Conservation (phyloP, 1,140 invertebrate species). For the Campodea augens region DNA sequence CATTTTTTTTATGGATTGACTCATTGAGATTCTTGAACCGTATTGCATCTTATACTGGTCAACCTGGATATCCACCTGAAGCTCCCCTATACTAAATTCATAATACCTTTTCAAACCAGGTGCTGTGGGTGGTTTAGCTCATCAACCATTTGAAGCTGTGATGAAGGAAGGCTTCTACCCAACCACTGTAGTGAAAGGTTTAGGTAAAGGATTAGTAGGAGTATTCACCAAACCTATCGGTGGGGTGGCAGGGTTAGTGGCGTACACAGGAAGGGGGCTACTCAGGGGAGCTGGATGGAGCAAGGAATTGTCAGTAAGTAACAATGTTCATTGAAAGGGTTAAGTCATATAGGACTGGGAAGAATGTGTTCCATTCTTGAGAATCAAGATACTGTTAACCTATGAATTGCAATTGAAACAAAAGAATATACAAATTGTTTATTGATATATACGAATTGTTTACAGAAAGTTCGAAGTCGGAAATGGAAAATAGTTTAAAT, state of each 20-base stretch:
- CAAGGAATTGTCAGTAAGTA: conserved; percentile 9
- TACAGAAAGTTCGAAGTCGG: too few relatives aligned
- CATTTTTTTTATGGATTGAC: neutral
- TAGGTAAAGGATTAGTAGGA: conserved; percentile 63
- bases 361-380: too few relatives aligned
- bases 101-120: conserved; percentile 25
- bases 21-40: conserved; percentile 2
- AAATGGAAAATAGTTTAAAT: too few relatives aligned
- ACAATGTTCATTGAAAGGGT: too few relatives aligned
- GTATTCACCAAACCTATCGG: conserved; percentile 70
- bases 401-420: too few relatives aligned
- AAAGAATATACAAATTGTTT: too few relatives aligned
- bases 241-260: conserved; percentile 80
- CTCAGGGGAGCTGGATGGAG: conserved; percentile 61
- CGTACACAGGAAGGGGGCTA: conserved; percentile 72
- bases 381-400: too few relatives aligned
- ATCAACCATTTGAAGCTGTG: conserved; percentile 63
- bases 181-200: conserved; percentile 50
- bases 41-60: too few relatives aligned
- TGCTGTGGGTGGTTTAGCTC: conserved; percentile 76
- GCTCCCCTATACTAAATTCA: neutral
- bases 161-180: conserved; percentile 37
- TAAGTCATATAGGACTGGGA: too few relatives aligned
- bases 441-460: too few relatives aligned
- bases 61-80: neutral